Evolutionary conservation across 2,113 vertebrate genomes (phyloP).

Genomic region (Eleginops maclovinus): DNA sequence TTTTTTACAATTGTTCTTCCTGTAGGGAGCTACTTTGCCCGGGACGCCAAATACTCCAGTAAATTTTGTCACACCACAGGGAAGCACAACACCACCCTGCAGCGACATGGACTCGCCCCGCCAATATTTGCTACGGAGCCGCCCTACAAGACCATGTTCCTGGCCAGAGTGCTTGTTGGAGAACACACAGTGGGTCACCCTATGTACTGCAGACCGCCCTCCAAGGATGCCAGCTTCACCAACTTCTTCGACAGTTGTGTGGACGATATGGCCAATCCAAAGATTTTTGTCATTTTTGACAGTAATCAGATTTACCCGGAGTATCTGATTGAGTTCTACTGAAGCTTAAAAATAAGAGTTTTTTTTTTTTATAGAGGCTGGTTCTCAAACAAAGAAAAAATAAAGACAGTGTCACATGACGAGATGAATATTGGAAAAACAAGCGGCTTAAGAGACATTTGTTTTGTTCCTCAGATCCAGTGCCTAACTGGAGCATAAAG

Average conservation of each 20-base stretch:
- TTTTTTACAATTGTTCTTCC: slow-evolving; percentile 9
- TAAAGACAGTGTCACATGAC: not conserved
- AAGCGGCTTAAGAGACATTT: not conserved
- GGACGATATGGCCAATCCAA: slow-evolving; percentile 93
- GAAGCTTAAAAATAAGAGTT: slow-evolving; percentile 52
- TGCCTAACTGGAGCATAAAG: slow-evolving; percentile 61
- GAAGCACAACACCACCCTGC: slow-evolving; percentile 90
- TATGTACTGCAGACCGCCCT: slow-evolving; percentile 92
- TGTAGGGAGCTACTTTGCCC: slow-evolving; percentile 95
- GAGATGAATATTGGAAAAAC: not conserved
- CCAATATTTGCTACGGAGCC: slow-evolving; percentile 82
- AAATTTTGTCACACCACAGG: slow-evolving; percentile 93
- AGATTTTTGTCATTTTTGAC: slow-evolving; percentile 97
- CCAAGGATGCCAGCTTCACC: slow-evolving; percentile 93
- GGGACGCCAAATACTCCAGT: slow-evolving; percentile 93
- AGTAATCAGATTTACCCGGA: slow-evolving; percentile 98
- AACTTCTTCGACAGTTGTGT: slow-evolving; percentile 98
- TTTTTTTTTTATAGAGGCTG: slow-evolving; percentile 1
- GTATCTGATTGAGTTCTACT: slow-evolving; percentile 95
- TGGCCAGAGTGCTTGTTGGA: slow-evolving; percentile 94
- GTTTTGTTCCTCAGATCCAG: slow-evolving; percentile 27
- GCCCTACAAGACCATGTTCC: slow-evolving; percentile 92
- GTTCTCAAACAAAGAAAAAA: slow-evolving; percentile 19
- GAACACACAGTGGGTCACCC: slow-evolving; percentile 91
- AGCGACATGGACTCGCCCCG: slow-evolving; percentile 80